These are phyloP conservation scores for Pediacus dermestoides DNA, from an alignment of 2,888 invertebrate species.

Conservation along the genomic window DNA sequence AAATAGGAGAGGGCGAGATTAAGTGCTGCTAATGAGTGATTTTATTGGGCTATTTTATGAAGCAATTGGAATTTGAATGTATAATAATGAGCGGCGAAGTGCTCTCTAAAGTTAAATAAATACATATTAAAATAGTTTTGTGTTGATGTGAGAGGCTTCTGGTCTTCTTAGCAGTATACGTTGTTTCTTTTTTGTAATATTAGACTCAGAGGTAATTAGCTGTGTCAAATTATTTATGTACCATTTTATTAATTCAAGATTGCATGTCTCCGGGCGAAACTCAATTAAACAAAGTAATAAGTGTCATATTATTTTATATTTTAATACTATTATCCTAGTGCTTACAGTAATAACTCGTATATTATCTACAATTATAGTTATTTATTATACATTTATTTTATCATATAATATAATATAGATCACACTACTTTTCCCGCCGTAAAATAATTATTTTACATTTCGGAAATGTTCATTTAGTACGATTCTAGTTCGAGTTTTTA, in stretches of 20 bases:
- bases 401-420: too few species aligned
- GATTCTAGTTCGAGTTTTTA: conserved; percentile 21
- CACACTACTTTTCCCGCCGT: conserved; percentile 47
- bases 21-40: too few species aligned
- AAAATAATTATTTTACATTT: conserved; percentile 14
- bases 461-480: conserved; percentile 27
- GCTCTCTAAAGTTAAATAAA: too few species aligned
- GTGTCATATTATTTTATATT: conserved; percentile 44
- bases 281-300: conserved; percentile 39
- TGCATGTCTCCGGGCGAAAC: conserved; percentile 17
- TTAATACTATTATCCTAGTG: conserved; percentile 44
- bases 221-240: background rate
- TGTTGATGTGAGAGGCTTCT: too few species aligned
- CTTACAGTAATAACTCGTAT: conserved; percentile 45
- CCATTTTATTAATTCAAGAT: conserved; percentile 5
- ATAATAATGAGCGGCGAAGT: too few species aligned
- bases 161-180: too few species aligned
- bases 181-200: too few species aligned
- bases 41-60: too few species aligned
- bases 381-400: conserved; percentile 46
- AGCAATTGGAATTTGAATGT: too few species aligned
- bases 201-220: background rate
- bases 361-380: conserved; percentile 46
- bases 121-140: too few species aligned
- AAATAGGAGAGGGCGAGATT: too few species aligned